A percentile compares a stretch with the other conserved stretches of the same genome.
Conservation (phyloP, 2,797 vertebrate genomes). For the Centropyge bicolor region DNA sequence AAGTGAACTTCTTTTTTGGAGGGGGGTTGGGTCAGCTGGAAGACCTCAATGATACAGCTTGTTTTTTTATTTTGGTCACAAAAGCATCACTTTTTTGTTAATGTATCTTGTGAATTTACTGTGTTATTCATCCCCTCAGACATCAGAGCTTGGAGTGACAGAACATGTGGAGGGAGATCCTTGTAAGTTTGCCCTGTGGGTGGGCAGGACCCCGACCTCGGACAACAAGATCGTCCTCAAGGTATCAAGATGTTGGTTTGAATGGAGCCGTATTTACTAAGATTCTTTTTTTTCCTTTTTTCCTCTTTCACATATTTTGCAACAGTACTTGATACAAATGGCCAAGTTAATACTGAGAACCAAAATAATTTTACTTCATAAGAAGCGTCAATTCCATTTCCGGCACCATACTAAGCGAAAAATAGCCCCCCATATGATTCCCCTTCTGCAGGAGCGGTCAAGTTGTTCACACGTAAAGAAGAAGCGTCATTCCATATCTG, state of each 20-base stretch:
- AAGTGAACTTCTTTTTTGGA: not conserved
- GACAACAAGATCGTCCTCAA: constrained; percentile 99
- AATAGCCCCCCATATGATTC: constrained; percentile 22
- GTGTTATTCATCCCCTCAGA: constrained; percentile 80
- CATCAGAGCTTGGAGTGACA: constrained; percentile 97
- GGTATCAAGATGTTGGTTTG: constrained; percentile 80
- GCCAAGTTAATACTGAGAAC: not conserved
- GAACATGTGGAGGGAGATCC: constrained; percentile 98
- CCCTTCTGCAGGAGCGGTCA: constrained; percentile 4
- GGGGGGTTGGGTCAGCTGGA: not conserved
- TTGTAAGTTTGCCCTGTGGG: constrained; percentile 98
- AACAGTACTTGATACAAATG: not conserved
- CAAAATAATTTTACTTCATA: not conserved
- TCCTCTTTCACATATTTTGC: not conserved
- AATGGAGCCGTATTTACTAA: too few relatives aligned
- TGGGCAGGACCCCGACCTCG: constrained; percentile 96
- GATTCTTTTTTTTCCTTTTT: not conserved
- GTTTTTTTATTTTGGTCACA: not conserved
- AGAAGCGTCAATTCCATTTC: not conserved
- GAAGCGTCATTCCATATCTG: constrained; percentile 42
- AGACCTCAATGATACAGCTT: not conserved
- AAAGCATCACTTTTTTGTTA: not conserved
- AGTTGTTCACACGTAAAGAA: constrained; percentile 33
- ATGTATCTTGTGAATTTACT: not conserved
- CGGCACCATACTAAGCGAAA: not conserved